Conservation (phyloP, 2,797 vertebrate species). For the Taeniopygia guttata region DNA sequence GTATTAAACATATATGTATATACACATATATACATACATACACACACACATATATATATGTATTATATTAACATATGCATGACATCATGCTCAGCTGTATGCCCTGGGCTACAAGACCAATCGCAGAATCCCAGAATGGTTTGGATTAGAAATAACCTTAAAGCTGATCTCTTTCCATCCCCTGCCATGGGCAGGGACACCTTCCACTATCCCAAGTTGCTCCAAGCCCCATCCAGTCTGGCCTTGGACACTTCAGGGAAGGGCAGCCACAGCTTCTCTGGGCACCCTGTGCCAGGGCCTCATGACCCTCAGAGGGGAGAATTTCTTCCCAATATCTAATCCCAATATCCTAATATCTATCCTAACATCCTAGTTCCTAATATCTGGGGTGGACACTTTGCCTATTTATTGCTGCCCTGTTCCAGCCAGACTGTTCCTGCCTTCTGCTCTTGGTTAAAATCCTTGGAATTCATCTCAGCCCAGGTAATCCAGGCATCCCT, state of each 20-base stretch:
- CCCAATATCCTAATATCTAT: neutral
- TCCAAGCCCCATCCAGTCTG: accelerated
- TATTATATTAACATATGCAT: neutral
- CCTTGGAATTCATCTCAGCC: neutral
- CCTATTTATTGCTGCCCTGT: neutral
- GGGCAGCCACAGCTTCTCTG: neutral
- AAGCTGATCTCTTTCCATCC: neutral
- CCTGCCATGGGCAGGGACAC: neutral
- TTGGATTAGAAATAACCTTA: neutral
- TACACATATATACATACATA: too few relatives aligned
- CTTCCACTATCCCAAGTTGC: accelerated
- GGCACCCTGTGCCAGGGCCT: neutral
- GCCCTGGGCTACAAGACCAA: neutral
- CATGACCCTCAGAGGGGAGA: accelerated
- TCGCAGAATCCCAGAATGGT: neutral
- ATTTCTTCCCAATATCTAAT: neutral
- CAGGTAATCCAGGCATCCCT: neutral
- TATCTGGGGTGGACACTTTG: neutral
- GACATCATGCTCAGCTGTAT: accelerated
- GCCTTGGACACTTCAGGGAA: neutral
- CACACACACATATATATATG: neutral
- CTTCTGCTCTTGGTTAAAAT: neutral
- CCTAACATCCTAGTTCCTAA: neutral
- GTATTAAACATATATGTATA: too few relatives aligned
- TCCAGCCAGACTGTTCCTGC: neutral